Conservation (phyloP, 1,140 invertebrate species). For the Condylostylus longicornis region DNA sequence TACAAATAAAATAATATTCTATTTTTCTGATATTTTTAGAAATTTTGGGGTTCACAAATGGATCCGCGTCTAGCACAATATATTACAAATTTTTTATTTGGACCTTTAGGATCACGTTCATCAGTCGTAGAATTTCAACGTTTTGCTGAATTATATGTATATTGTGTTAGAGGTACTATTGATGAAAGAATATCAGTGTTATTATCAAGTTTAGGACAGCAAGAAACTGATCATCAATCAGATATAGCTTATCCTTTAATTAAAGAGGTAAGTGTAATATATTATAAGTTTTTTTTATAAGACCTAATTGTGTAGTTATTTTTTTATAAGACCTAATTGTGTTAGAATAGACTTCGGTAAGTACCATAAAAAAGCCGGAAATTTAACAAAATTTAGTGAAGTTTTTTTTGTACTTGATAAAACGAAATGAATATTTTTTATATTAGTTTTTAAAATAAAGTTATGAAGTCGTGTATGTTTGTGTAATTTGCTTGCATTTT, state of each 20-base stretch:
- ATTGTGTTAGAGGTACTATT: conserved; percentile 40
- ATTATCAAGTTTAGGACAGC: conserved; percentile 38
- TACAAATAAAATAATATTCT: no score
- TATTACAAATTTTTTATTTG: conserved; percentile 42
- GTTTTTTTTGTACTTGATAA: no score
- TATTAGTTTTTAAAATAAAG: no score
- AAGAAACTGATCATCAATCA: conserved; percentile 34
- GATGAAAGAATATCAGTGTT: conserved; percentile 40
- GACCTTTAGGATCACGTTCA: conserved; percentile 34
- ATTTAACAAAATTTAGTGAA: no score
- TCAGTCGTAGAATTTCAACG: conserved; percentile 38
- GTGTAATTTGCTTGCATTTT: no score
- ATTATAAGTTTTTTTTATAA: no score
- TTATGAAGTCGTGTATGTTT: no score
- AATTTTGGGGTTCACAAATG: conserved; percentile 43
- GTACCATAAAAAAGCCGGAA: no score
- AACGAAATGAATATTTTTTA: no score
- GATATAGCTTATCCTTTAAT: conserved; percentile 40
- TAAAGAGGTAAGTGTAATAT: conserved; percentile 41
- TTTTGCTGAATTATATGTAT: conserved; percentile 44
- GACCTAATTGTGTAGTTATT: no score
- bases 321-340: no score
- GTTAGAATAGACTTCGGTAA: no score
- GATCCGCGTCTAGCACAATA: conserved; percentile 41
- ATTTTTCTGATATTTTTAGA: conserved; percentile 37